phyloP scores from a whole-genome alignment of 2,888 invertebrate genomes.

The Atherix ibis region DNA sequence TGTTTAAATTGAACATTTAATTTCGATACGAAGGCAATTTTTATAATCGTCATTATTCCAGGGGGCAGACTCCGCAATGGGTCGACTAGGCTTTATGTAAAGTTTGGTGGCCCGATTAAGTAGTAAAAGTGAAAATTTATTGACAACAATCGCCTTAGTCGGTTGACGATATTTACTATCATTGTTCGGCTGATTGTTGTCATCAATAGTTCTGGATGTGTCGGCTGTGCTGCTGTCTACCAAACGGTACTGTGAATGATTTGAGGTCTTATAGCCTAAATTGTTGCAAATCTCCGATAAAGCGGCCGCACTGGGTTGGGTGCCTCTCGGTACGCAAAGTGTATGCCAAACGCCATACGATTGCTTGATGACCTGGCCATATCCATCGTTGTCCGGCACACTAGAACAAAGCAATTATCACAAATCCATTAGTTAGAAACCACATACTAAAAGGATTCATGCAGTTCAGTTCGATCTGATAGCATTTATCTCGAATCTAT shows the following conservation, averaged over 20 bases:
- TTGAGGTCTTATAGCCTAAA: conserved; percentile 24
- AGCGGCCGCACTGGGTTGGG: conserved; percentile 36
- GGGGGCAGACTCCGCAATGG: conserved; percentile 26
- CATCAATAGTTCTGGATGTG: conserved; percentile 8
- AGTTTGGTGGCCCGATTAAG: conserved; percentile 24
- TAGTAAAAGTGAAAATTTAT: conserved; percentile 27
- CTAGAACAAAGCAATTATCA: neutral
- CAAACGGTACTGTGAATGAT: neutral
- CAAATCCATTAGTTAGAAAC: neutral
- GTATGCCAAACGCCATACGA: conserved; percentile 56
- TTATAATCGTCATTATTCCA: conserved; percentile 27
- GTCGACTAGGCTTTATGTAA: conserved; percentile 29
- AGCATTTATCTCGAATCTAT: too few relatives aligned
- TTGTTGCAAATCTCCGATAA: conserved; percentile 40
- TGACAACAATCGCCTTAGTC: conserved; percentile 25
- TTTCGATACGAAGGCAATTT: conserved; percentile 26
- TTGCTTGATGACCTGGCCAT: conserved; percentile 48
- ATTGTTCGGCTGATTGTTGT: conserved; percentile 17
- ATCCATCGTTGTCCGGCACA: conserved; percentile 34
- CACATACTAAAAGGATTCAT: neutral
- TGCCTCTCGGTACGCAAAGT: conserved; percentile 44
- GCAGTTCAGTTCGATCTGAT: neutral
- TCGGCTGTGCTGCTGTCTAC: neutral
- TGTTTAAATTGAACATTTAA: too few relatives aligned
- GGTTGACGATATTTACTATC: conserved; percentile 19